Base-by-base conservation (phyloP, 2,888 invertebrate species). In the Campoletis raptor region DNA sequence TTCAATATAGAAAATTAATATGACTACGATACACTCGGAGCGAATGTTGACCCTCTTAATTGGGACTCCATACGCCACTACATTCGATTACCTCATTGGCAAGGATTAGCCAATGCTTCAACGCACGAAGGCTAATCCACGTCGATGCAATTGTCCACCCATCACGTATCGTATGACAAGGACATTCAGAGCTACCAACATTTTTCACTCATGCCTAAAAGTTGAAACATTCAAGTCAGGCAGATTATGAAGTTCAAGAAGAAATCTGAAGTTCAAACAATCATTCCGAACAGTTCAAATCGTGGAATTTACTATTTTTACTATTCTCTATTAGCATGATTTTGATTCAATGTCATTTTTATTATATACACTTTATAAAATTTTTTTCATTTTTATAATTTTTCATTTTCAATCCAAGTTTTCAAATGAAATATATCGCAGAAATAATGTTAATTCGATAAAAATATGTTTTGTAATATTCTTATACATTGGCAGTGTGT, bases 161-260 rank as follows among this genome's bases (percentile, higher is more conserved):
- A 77, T 77, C 86, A 86, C 86, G 86, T 81, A 81, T 81, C 57
- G 83, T 57, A 42, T 45, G 69, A 30, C 81, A 72, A 86, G 70
- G 80, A 80, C 76, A 40, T 18, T 24, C 6, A 18, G 79, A 73
- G 61, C 7, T 36, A 48, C 45, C 15, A 21, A 42, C 37, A 37
- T 72, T 40, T 24, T 15, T 48, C 5, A 18, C 30, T 36, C 24
- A 18, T 1, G 67, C 52, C 3, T 77, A 67, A 57, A 9, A 42
- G 2, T 52, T 24, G 7, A 30, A 8, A 30, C 48, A 48, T 57
- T 12, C 30, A 36, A 48, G 21, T 36, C 52, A 48, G 10, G n/a
- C 36, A n/a, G 21, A 42, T 21, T 10, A 67, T 69, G 42, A 69
- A 69, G 69, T 24, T 42, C 40, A 69, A 69, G 42, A 69, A 24